These are phyloP conservation scores for Dendrophyllia cribrosa DNA, from an alignment of 64 coral and sea anemone genomes.

Conservation along the genomic window DNA sequence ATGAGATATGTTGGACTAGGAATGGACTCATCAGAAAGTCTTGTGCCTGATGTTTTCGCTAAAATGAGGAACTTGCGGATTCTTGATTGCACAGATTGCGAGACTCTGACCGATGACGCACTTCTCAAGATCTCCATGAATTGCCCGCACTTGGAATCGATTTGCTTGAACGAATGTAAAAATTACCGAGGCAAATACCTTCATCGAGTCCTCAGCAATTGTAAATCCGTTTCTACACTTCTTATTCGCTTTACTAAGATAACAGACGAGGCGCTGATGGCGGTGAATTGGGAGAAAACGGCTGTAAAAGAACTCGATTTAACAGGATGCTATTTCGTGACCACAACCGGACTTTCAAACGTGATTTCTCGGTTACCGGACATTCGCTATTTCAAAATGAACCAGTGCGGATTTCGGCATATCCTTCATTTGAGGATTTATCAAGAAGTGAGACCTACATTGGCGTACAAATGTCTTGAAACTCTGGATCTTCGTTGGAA, in stretches of 20 bases:
- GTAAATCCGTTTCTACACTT: constrained; percentile 82
- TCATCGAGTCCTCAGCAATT: constrained; percentile 79
- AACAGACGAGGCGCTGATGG: constrained; percentile 87
- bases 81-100: constrained; percentile 94
- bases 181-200: constrained; percentile 94
- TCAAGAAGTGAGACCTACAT: constrained; percentile 92
- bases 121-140: constrained; percentile 89
- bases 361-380: constrained; percentile 86
- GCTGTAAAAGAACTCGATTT: constrained; percentile 93
- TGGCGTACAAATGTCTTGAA: constrained; percentile 81
- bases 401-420: constrained; percentile 98
- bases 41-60: constrained; percentile 93
- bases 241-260: constrained; percentile 98
- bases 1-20: constrained; percentile 97
- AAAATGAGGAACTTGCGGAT: constrained; percentile 95
- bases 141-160: constrained; percentile 93
- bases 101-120: constrained; percentile 83
- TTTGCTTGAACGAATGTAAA: constrained; percentile 99
- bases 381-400: constrained; percentile 98
- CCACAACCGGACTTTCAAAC: constrained; percentile 94
- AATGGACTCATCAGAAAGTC: constrained; percentile 84
- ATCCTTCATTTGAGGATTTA: constrained; percentile 94
- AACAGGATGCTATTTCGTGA: constrained; percentile 98
- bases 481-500: constrained; percentile 98
- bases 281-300: constrained; percentile 90